These are phyloP conservation scores for Proterorhinus semilunaris DNA, from an alignment of 2,113 vertebrate genomes.

Conservation along the genomic window DNA sequence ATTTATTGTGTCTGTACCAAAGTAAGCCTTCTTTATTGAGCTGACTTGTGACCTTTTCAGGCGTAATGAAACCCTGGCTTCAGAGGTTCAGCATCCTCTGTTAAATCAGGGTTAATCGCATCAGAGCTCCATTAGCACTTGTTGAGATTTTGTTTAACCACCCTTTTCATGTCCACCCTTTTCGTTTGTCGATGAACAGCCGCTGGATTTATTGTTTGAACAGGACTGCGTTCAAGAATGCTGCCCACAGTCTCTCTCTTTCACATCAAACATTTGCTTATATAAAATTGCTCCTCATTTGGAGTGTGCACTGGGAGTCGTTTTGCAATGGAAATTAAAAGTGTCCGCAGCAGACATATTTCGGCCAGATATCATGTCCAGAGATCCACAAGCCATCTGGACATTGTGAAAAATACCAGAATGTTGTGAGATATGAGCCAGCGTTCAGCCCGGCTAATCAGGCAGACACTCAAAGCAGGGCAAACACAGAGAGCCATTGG, in stretches of 20 bases:
- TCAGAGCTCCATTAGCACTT: neutral
- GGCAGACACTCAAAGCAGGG: slow-evolving; percentile 1
- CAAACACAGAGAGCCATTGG: slow-evolving; percentile 15
- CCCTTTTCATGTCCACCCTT: slow-evolving; percentile 3
- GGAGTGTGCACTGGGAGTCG: slow-evolving; percentile 2
- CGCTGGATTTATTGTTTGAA: neutral
- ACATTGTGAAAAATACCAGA: slow-evolving; percentile 22
- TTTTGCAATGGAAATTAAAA: slow-evolving; percentile 13
- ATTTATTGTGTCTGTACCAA: too few species aligned
- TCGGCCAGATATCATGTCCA: slow-evolving; percentile 15
- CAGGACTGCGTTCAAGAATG: neutral
- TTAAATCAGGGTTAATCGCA: slow-evolving; percentile 7
- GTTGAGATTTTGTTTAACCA: neutral
- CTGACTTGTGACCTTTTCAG: slow-evolving; percentile 5
- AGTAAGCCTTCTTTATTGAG: neutral
- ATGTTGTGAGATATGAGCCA: slow-evolving; percentile 14
- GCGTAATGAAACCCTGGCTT: slow-evolving; percentile 2
- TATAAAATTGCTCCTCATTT: slow-evolving; percentile 6
- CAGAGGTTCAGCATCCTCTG: slow-evolving; percentile 8
- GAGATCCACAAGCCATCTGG: slow-evolving; percentile 13
- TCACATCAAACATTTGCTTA: slow-evolving; percentile 7
- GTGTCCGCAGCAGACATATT: slow-evolving; percentile 10
- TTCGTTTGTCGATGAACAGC: neutral
- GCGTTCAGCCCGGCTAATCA: slow-evolving; percentile 9
- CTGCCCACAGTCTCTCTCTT: neutral